Base-by-base conservation (phyloP, 2,113 vertebrate species). In the Odontesthes bonariensis region DNA sequence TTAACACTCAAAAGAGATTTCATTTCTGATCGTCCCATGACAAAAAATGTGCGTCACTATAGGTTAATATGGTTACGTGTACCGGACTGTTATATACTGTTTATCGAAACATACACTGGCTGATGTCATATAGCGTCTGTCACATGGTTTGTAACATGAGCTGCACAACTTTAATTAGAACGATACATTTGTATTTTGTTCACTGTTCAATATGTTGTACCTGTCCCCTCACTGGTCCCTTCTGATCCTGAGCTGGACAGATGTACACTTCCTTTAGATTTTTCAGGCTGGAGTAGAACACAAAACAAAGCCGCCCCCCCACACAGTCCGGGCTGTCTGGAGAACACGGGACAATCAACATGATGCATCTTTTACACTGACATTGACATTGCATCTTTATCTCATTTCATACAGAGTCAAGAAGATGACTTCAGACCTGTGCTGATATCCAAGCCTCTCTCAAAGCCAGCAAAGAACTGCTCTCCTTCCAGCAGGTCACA, bases 391-490 rank as follows among this genome's bases (percentile, higher is more conserved):
- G 27, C 27, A 27, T 27, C 27, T 27, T 49, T 6, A 40, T n/a
- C 42, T 73, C 77, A 53, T 57, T 38, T 47, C 63, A 82, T 51
- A 77, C 38, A 64, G 40, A 58, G 23, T 14, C 19, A 22, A 8
- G 17, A 12, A 54, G 51, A 71, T 56, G 71, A 77, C 62, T 68
- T 87, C 79, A 62, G 90, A 99, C 97, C 97, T 77, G 95, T 93
- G 51, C 93, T 94, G 4, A 99, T 92, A 49, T 93, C 94, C 16
- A 99, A 95, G 85, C 98, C 98, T 58, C 87, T 89, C 86, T 99
- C 98, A 71, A 99, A 99, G 78, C 96, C 96, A 0, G 97, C 98
- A 27, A 97, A 99, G 84, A 99, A 99, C 62, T 97, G 96, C 80
- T 99, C 98, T 27, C 98, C 98, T 69, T 99, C 97, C 44, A 99